Conservation (phyloP, 2,797 vertebrate species). For the Erpetoichthys calabaricus region DNA sequence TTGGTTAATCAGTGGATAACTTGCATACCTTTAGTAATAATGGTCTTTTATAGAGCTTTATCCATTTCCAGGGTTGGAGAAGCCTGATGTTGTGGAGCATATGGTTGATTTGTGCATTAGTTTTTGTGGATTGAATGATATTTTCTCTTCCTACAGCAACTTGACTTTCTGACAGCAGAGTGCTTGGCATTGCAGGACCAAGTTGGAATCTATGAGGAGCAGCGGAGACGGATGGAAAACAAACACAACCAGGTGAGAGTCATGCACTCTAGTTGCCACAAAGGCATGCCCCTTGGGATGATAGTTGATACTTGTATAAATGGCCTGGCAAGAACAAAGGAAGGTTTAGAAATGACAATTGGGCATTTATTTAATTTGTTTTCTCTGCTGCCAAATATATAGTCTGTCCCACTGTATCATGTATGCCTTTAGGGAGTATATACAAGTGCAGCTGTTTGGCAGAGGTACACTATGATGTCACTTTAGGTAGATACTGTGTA, state of each 20-base stretch:
- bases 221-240: slow-evolving; percentile 44
- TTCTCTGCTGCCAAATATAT: not conserved
- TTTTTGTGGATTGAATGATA: no score
- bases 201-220: slow-evolving; percentile 47
- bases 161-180: slow-evolving; percentile 43
- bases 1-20: no score
- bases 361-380: not conserved
- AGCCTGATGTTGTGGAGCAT: no score
- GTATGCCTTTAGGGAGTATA: no score
- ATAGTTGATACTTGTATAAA: not conserved
- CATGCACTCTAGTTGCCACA: not conserved
- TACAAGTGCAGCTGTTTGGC: no score
- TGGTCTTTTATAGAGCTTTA: no score
- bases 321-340: not conserved
- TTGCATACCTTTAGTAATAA: no score
- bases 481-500: no score
- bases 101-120: no score
- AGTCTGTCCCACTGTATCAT: no score
- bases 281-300: not conserved
- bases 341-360: not conserved
- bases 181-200: slow-evolving; percentile 56
- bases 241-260: slow-evolving; percentile 40
- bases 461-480: no score
- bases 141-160: slow-evolving; percentile 31
- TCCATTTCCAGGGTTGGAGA: no score